Conservation (phyloP, 1,140 invertebrate genomes). For the Monochamus saltuarius region DNA sequence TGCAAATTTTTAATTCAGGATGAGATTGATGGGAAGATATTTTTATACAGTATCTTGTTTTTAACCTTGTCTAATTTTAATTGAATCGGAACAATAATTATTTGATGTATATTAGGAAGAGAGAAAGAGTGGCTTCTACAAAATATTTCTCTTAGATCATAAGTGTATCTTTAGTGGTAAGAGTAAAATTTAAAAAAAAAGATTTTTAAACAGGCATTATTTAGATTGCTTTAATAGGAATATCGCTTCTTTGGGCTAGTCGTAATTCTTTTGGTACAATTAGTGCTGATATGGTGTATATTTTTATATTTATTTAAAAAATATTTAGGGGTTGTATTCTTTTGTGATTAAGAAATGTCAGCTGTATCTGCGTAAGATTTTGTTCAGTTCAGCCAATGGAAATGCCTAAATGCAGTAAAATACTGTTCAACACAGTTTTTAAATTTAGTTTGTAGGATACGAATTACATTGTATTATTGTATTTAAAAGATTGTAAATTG, state of each 20-base stretch:
- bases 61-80: slow-evolving; percentile 27
- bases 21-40: slow-evolving; percentile 16
- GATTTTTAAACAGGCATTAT: slow-evolving; percentile 16
- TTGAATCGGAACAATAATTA: slow-evolving; percentile 18
- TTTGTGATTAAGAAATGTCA: background rate
- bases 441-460: no score
- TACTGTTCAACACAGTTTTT: background rate
- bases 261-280: slow-evolving; percentile 18
- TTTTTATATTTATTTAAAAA: slow-evolving; percentile 22
- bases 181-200: slow-evolving; percentile 19
- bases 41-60: slow-evolving; percentile 13
- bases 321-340: slow-evolving; percentile 11
- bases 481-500: background rate
- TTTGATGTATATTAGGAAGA: slow-evolving; percentile 6
- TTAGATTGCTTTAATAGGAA: slow-evolving; percentile 2
- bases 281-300: slow-evolving; percentile 20
- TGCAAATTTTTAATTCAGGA: background rate
- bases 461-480: slow-evolving; percentile 10
- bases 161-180: slow-evolving; percentile 15
- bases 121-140: slow-evolving; percentile 6
- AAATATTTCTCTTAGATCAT: background rate
- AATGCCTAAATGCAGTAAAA: slow-evolving; percentile 10
- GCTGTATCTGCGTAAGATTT: background rate
- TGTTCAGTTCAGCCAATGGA: slow-evolving; percentile 1
- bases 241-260: slow-evolving; percentile 37